Base-by-base conservation (phyloP, 1,140 invertebrate genomes). In the Littorina saxatilis region DNA sequence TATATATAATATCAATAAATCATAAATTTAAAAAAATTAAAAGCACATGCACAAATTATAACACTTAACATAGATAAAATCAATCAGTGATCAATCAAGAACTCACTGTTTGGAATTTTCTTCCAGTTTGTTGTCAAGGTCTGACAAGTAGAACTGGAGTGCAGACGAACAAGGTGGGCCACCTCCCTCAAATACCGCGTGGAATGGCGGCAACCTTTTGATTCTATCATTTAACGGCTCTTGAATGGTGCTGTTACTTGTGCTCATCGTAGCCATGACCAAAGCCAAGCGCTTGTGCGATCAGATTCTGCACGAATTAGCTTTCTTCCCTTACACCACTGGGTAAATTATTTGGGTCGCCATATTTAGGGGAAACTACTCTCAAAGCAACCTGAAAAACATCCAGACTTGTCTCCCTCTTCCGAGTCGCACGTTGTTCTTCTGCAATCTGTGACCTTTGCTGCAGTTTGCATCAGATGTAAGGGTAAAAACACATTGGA, bases 51-150 rank as follows among this genome's bases (percentile, higher is more conserved):
- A 9, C 43, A 9, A 61, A 20, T 47, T 76, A n/a, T n/a, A n/a
- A 11, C 3, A 32, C 7, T 37, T 27, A n/a, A 17, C 23, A 61
- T n/a, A 47, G 39, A 9, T 3, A n/a, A 17, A 55, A 9, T 5
- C 23, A 37, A 32, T 13, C 27, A 23, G 23, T 58, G 47, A 20
- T 58, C n/a, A 2, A 15, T 37, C 2, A 35, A 43, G n/a, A 66
- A 80, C 83, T 86, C 84, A 89, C 88, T 88, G 80, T 79, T 83
- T 86, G 37, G 82, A 74, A 73, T 88, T 89, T 47, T 88, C 85
- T 20, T 88, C 87, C 20, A 88, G 80, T 52, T 85, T 82, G 55
- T 72, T 43, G 43, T 89, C 88, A 7, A 89, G 78, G 75, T 88
- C 86, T 77, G 81, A 78, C 11, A 89, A 83, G 50, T 84, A 87